Conservation (phyloP, 2,113 vertebrate species). For the Hippocampus abdominalis region DNA sequence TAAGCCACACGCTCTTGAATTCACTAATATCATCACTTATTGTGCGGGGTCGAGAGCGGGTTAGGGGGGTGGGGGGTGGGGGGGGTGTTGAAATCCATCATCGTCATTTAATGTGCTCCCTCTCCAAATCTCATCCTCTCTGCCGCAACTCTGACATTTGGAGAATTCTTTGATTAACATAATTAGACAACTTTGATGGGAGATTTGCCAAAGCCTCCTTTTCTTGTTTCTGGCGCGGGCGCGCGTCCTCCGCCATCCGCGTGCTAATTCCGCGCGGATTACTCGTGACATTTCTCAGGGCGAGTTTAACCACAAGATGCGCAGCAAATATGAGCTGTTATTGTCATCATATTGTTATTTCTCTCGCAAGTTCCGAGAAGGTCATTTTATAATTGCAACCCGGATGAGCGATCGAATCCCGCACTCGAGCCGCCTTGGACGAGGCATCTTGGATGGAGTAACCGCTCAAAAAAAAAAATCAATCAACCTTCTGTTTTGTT, state of each 20-base stretch:
- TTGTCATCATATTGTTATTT: constrained; percentile 3
- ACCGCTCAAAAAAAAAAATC: not conserved
- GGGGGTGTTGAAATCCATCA: constrained; percentile 20
- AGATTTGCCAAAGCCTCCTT: constrained; percentile 74
- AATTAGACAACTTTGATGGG: constrained; percentile 78
- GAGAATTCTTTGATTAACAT: constrained; percentile 76
- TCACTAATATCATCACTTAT: constrained; percentile 53
- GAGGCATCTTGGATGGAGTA: not conserved
- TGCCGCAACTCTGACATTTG: constrained; percentile 72
- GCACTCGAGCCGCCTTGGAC: not conserved
- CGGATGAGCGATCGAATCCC: not conserved
- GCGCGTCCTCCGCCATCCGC: constrained; percentile 47
- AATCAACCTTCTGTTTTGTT: not conserved
- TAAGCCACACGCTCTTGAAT: constrained; percentile 57
- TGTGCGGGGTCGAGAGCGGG: constrained; percentile 15
- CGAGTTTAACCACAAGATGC: constrained; percentile 50
- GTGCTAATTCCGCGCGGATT: constrained; percentile 63
- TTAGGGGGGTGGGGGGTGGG: not conserved
- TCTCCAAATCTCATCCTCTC: constrained; percentile 67
- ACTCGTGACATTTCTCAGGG: constrained; percentile 71
- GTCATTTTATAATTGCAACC: not conserved
- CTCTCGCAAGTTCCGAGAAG: not conserved
- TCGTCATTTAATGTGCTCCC: constrained; percentile 60
- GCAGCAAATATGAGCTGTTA: constrained; percentile 23
- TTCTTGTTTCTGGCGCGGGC: constrained; percentile 61